Evolutionary conservation across 2,888 invertebrate species (phyloP).

Genomic region (Pherbina coryleti): DNA sequence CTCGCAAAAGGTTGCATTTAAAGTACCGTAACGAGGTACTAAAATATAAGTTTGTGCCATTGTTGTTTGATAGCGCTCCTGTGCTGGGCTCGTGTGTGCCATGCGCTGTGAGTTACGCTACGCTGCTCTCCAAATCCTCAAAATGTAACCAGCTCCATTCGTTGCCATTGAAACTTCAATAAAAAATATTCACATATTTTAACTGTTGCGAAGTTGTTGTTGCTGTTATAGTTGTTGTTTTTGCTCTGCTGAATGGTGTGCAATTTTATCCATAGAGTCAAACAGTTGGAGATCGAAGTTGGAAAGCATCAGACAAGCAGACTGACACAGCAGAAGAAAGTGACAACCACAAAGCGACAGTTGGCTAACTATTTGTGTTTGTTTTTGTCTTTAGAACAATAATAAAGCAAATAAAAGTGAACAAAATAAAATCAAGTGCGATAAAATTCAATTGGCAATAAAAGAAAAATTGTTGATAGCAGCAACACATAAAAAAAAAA

Average conservation of each 20-base stretch:
- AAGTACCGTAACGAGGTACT: no score
- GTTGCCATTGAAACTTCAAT: slow-evolving; percentile 11
- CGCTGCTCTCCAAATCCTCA: not conserved
- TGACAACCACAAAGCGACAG: slow-evolving; percentile 18
- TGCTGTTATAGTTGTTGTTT: not conserved
- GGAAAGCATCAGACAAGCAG: no score
- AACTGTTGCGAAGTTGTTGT: slow-evolving; percentile 19
- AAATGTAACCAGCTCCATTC: not conserved
- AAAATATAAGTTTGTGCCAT: no score
- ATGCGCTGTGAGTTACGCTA: not conserved
- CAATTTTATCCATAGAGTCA: not conserved
- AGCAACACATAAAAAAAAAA: no score
- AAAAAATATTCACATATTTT: not conserved
- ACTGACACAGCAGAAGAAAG: not conserved
- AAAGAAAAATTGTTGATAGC: not conserved
- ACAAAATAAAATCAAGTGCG: not conserved
- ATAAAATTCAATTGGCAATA: not conserved
- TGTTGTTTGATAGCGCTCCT: no score
- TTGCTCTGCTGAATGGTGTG: not conserved
- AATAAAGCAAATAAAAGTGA: not conserved
- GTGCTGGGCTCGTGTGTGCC: not conserved
- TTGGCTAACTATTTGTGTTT: not conserved
- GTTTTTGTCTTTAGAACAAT: not conserved
- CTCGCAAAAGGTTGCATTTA: no score
- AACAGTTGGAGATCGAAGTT: slow-evolving; percentile 7